Conservation (phyloP, 2,113 vertebrate species). For the Oncorhynchus tshawytscha region DNA sequence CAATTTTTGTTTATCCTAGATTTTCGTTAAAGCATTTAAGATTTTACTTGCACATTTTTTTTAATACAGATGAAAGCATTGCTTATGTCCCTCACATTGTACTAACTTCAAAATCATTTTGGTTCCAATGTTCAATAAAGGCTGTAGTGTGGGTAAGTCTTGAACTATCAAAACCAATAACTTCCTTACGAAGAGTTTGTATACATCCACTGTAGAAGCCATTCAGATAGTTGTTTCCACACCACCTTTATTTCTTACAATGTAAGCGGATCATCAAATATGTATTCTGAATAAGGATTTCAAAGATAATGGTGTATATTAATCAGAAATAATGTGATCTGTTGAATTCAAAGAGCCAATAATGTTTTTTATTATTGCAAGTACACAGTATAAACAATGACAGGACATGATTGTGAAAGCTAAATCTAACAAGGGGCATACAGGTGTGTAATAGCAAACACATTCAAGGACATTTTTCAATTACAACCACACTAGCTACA, state of each 20-base stretch:
- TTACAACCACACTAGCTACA: not conserved
- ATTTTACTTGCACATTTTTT: not conserved
- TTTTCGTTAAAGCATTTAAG: slow-evolving; percentile 4
- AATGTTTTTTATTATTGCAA: slow-evolving; percentile 78
- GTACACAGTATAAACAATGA: slow-evolving; percentile 73
- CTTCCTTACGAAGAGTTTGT: not conserved
- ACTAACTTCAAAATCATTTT: slow-evolving; percentile 19
- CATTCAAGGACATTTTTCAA: not conserved
- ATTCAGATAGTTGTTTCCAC: not conserved
- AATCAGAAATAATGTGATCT: not conserved
- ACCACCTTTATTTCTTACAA: not conserved
- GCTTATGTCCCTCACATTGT: slow-evolving; percentile 8
- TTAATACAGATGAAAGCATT: not conserved
- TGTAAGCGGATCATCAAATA: too few species aligned
- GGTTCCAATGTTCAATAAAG: slow-evolving; percentile 27
- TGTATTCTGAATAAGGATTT: not conserved
- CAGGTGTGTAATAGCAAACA: not conserved
- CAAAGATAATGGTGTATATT: not conserved
- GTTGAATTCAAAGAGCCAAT: slow-evolving; percentile 44
- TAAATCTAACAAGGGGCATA: not conserved
- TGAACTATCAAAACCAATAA: not conserved
- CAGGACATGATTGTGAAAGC: slow-evolving; percentile 23
- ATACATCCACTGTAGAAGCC: not conserved
- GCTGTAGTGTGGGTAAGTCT: not conserved
- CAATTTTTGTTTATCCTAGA: not conserved